phyloP scores from a whole-genome alignment of 2,113 vertebrate species.

The Haplochromis vanheusdeni region DNA sequence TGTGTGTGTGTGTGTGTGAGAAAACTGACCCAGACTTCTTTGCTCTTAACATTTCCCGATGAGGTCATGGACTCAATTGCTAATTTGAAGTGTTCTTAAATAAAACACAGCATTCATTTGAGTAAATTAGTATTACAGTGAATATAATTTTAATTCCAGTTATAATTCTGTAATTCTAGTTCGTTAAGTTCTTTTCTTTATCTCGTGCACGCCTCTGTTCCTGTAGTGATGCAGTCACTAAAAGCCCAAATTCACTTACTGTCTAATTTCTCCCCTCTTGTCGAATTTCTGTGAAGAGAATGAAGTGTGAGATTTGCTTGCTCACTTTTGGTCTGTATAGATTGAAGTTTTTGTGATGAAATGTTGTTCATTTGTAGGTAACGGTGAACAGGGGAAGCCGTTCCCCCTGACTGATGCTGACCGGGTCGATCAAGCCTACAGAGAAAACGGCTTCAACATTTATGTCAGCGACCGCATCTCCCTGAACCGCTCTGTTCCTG shows the following conservation, averaged over 20 bases:
- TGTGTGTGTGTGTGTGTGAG: fast-evolving
- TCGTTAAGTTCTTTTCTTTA: fast-evolving
- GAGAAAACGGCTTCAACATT: constrained; percentile 98
- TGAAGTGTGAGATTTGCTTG: neutral
- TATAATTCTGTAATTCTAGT: neutral
- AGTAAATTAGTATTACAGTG: neutral
- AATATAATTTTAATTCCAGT: neutral
- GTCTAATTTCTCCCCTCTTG: neutral
- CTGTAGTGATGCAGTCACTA: neutral
- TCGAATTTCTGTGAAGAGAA: neutral
- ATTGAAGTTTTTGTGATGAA: fast-evolving
- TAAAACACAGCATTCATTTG: neutral
- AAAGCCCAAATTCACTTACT: neutral
- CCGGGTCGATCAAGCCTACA: constrained; percentile 88
- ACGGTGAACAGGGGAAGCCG: constrained; percentile 89
- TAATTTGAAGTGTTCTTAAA: neutral
- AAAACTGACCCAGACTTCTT: fast-evolving
- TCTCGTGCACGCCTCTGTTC: neutral
- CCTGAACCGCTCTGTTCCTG: constrained; percentile 91
- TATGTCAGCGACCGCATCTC: constrained; percentile 96
- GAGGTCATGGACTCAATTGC: neutral
- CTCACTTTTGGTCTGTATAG: neutral
- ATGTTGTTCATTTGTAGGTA: constrained; percentile 67
- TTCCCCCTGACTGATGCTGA: constrained; percentile 87
- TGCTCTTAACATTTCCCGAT: neutral